Base-by-base conservation (phyloP, 2,888 invertebrate genomes). In the Tortricodes alternella region DNA sequence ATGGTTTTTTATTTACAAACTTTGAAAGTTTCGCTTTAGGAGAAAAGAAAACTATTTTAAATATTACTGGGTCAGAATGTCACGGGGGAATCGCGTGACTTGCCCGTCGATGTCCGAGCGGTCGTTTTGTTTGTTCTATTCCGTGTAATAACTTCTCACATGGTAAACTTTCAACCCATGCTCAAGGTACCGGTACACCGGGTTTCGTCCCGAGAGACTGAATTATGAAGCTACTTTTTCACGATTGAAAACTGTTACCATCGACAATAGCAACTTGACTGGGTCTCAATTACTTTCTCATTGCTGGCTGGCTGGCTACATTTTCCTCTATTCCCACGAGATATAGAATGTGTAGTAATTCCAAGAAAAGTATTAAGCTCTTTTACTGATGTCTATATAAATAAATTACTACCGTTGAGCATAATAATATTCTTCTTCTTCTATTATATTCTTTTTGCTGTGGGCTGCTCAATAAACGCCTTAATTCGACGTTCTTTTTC, bases 161-260 rank as follows among this genome's bases (percentile, higher is more conserved):
- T 51, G 60, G 59, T 62, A 63, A 77, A 74, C 71, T 74, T 71
- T 64, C 66, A 63, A 80, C 74, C 76, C 75, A 72, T 63, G 60
- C 61, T 46, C 70, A 73, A 77, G 66, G 78, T 68, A 59, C 55
- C 62, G 72, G 66, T 67, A 67, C 63, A 75, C n/a, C n/a, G n/a
- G n/a, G 68, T 74, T 79, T 65, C 62, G 62, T 68, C 74, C 71
- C 74, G 50, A 27, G 74, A 72, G 79, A 57, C 68, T 80, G 73
- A 80, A 83, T 85, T 86, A 83, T 83, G 73, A 75, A 80, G 73
- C 73, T 76, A 81, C 73, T 85, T 75, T 74, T 74, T 70, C 74
- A 74, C 82, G 76, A 85, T 86, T 84, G 83, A 83, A 82, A 86
- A 83, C 71, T 73, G 70, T 69, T 68, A 74, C 69, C 74, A 71